Evolutionary conservation across 1,140 invertebrate species (phyloP).

Genomic region (Drosophila kanapiae): DNA sequence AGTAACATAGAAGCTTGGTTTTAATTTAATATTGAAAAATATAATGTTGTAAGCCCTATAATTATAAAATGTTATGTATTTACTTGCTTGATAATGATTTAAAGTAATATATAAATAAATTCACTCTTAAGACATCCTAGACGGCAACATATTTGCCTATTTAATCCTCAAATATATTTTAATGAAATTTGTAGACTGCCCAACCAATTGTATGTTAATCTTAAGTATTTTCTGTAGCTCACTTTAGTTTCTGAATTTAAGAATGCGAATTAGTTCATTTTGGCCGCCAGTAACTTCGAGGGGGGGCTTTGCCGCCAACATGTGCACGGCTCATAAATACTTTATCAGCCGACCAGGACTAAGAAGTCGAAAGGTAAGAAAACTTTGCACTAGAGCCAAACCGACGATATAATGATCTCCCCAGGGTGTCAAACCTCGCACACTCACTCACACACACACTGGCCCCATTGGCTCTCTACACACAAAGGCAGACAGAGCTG

Average conservation of each 20-base stretch:
- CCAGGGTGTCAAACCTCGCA: slow-evolving; percentile 54
- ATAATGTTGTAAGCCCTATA: too few species aligned
- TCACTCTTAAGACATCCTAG: too few species aligned
- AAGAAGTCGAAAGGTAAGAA: slow-evolving; percentile 67
- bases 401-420: slow-evolving; percentile 83
- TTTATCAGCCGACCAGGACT: slow-evolving; percentile 65
- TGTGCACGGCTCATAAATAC: slow-evolving; percentile 72
- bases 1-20: too few species aligned
- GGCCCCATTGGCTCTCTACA: background rate
- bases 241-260: background rate
- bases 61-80: too few species aligned
- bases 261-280: slow-evolving; percentile 13
- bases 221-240: background rate
- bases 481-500: slow-evolving; percentile 44
- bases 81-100: too few species aligned
- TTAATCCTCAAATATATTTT: too few species aligned
- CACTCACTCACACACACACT: slow-evolving; percentile 5
- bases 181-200: background rate
- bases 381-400: slow-evolving; percentile 55
- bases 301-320: slow-evolving; percentile 19
- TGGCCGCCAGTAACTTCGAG: slow-evolving; percentile 4
- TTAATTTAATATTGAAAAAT: too few species aligned
- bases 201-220: background rate
- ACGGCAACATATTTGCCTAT: too few species aligned
- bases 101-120: too few species aligned